A percentile compares a stretch with the other conserved stretches of the same genome.
Conservation (phyloP, 1,140 invertebrate genomes). For the Drosophila pruinosa region DNA sequence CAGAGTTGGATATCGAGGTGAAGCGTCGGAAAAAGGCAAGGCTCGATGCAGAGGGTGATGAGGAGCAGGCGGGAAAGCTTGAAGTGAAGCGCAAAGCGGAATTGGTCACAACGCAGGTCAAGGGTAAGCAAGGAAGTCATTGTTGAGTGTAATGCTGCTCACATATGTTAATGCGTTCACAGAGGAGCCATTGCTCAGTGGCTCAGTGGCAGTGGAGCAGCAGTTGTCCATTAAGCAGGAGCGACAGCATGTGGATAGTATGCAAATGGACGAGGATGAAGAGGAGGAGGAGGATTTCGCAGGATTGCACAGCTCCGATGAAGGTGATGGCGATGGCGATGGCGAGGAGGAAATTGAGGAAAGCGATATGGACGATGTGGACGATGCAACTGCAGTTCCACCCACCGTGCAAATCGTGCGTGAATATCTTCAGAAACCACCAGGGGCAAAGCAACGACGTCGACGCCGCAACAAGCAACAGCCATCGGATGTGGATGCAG, state of each 20-base stretch:
- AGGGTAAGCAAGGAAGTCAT: conserved; percentile 41
- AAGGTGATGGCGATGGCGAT: conserved; percentile 45
- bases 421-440: conserved; percentile 32
- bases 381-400: conserved; percentile 6
- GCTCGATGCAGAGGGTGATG: background rate
- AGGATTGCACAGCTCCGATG: conserved; percentile 32
- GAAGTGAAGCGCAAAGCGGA: background rate
- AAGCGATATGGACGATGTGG: conserved; percentile 44
- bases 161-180: background rate
- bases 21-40: conserved; percentile 32
- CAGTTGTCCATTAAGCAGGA: conserved; percentile 56
- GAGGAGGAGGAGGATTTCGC: conserved; percentile 18
- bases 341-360: conserved; percentile 31
- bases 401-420: conserved; percentile 33
- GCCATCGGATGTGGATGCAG: background rate
- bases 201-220: conserved; percentile 11
- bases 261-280: conserved; percentile 10
- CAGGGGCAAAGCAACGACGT: conserved; percentile 21
- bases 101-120: background rate
- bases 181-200: conserved; percentile 46
- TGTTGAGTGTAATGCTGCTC: too few relatives aligned
- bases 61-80: background rate
- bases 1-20: background rate
- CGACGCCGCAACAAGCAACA: conserved; percentile 47
- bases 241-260: conserved; percentile 18